A percentile compares a stretch with the other conserved stretches of the same genome.
Evolutionary conservation across 2,888 invertebrate species (phyloP).

Genomic region (Hermodice carunculata): DNA sequence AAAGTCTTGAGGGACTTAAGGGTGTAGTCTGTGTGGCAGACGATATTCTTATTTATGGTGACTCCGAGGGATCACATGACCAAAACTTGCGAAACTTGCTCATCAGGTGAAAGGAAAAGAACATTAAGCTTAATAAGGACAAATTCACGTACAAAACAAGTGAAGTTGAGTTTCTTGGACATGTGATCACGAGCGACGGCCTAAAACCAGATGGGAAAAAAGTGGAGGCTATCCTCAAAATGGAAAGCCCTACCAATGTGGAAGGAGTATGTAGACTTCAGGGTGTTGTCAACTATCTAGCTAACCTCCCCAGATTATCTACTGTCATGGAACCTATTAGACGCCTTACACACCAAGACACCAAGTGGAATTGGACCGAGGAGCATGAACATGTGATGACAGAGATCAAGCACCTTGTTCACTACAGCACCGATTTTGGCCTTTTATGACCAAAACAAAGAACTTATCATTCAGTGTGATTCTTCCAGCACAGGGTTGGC

Average conservation of each 20-base stretch:
- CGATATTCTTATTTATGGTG: conserved; percentile 38
- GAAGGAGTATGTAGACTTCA: conserved; percentile 25
- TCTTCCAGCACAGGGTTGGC: conserved; percentile 19
- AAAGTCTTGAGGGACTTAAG: conserved; percentile 29
- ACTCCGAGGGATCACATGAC: too few species aligned
- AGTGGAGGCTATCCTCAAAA: conserved; percentile 27
- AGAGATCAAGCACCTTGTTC: neutral
- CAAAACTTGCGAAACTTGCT: conserved; percentile 21
- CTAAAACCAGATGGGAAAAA: conserved; percentile 20
- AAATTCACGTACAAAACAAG: neutral
- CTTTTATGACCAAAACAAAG: conserved; percentile 18
- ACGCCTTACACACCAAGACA: too few species aligned
- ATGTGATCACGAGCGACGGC: conserved; percentile 21
- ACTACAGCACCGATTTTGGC: conserved; percentile 15
- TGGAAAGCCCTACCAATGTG: conserved; percentile 31
- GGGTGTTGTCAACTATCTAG: conserved; percentile 32
- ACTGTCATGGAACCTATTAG: too few species aligned
- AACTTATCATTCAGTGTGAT: conserved; percentile 20
- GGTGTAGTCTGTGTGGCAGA: conserved; percentile 36
- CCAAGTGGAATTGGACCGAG: too few species aligned
- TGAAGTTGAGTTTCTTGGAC: conserved; percentile 19
- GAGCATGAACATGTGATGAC: conserved; percentile 29
- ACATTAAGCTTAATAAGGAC: conserved; percentile 15
- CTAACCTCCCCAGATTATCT: conserved; percentile 17
- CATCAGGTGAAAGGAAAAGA: neutral